Percentiles rank a stretch among this genome's conserved stretches.
phyloP scores from a whole-genome alignment of 2,888 invertebrate species.

The Aromia moschata region DNA sequence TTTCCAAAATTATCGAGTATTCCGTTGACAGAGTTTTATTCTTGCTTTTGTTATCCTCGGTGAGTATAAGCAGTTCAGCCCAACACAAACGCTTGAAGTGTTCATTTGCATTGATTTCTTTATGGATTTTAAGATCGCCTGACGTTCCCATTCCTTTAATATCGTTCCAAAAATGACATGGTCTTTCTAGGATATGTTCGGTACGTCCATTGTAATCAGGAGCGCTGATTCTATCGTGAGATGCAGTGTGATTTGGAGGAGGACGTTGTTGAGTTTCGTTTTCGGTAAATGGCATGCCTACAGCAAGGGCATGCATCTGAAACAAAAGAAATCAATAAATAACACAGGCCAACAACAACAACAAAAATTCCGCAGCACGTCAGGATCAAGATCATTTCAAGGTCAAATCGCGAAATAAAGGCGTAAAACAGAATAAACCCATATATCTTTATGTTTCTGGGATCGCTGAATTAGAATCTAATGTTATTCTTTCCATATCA shows the following conservation, averaged over 20 bases:
- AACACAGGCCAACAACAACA: no score
- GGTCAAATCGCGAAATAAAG: no score
- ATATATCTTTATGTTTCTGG: no score
- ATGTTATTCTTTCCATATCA: no score
- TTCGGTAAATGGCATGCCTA: not conserved
- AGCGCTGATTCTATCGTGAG: no score
- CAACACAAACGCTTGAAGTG: slow-evolving; percentile 12
- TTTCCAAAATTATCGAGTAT: slow-evolving; percentile 31
- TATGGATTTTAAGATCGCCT: not conserved
- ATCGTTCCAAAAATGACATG: not conserved
- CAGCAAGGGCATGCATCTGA: not conserved
- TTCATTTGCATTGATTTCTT: slow-evolving; percentile 4
- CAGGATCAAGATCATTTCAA: no score
- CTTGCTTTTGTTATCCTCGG: slow-evolving; percentile 31
- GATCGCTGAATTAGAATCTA: no score
- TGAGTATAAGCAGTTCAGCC: slow-evolving; percentile 16
- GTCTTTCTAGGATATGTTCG: not conserved
- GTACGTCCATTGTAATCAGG: not conserved
- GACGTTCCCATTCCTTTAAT: not conserved
- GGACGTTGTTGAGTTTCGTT: not conserved
- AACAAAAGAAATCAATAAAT: no score
- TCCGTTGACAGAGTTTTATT: slow-evolving; percentile 26
- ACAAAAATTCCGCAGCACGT: no score
- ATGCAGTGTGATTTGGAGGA: not conserved
- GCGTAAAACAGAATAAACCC: no score